Evolutionary conservation across 2,113 vertebrate species (phyloP), one percentile per base, ranked within the genome.

Genomic region (Leucopsar rothschildi): DNA sequence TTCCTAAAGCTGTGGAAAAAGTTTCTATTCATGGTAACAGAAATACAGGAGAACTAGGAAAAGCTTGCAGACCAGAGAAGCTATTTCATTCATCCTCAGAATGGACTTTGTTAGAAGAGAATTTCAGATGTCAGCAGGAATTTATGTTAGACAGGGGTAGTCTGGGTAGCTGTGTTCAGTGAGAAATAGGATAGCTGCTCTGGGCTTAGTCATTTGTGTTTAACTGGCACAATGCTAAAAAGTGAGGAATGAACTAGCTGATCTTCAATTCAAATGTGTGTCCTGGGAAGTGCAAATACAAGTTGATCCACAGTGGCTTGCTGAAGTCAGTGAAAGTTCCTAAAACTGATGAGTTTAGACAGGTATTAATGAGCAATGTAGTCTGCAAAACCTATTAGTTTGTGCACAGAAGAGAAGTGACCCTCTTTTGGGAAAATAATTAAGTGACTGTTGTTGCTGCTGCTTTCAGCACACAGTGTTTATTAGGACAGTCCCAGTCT

Each of bases 51-150:
- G 29, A 85, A 59, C 49, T 42, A 61, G 78, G 72, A 39, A 86
- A 86, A 94, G 29, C 72, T 44, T 83, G 53, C 77, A 86, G 72
- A 60, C 22, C 45, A 56, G 72, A 84, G 60, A 82, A 92, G 49
- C 53, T 83, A 14, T 75, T 97, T 73, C 61, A 50, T 89, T 93
- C 25, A 61, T 80, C n/a, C 79, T 90, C 18, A 3, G 40, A 24
- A 27, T 31, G 37, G 57, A 90, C 57, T 93, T 60, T 76, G 83
- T 92, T 86, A 91, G 52, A 68, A 85, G 71, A 53, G 63, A 89
- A 95, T 95, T 91, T 93, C 91, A 66, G 56, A 86, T 65, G 65
- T 90, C 89, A 91, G 91, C 92, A 90, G 77, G 69, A 91, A 92
- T 95, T 76, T 76, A 49, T 93, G 61, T 82, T 95, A 84, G 77